phyloP scores from a whole-genome alignment of 2,888 invertebrate genomes.

The Plebejus anna region DNA sequence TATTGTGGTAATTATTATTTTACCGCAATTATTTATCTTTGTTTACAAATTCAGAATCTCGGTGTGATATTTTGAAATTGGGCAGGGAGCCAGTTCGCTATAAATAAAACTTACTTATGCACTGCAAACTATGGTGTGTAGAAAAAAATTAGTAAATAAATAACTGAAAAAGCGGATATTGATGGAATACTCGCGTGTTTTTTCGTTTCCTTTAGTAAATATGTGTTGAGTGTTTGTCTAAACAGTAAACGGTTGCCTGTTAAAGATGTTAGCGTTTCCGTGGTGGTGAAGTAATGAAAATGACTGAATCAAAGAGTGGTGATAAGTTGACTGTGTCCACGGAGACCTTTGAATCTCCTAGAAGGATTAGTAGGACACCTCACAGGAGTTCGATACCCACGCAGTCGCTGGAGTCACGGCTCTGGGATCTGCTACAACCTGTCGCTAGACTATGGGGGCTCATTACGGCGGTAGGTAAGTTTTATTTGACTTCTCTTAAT shows the following conservation, averaged over 20 bases:
- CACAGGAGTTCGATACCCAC: constrained; percentile 48
- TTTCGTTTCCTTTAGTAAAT: constrained; percentile 21
- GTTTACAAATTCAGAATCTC: constrained; percentile 11
- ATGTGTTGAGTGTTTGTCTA: constrained; percentile 14
- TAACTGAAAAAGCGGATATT: background rate
- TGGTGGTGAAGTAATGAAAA: constrained; percentile 29
- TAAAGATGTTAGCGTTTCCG: constrained; percentile 13
- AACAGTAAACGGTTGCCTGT: background rate
- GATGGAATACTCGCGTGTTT: background rate
- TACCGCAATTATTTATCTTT: constrained; percentile 4
- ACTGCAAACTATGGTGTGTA: constrained; percentile 16
- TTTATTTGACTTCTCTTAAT: background rate
- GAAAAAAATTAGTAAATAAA: constrained; percentile 20
- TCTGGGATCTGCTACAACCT: constrained; percentile 71
- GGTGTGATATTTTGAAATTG: constrained; percentile 26
- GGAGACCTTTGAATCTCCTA: constrained; percentile 44
- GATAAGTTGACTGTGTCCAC: constrained; percentile 50
- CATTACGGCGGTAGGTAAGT: constrained; percentile 67
- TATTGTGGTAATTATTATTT: background rate
- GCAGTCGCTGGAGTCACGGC: constrained; percentile 58
- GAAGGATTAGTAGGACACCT: constrained; percentile 43
- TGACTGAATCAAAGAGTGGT: constrained; percentile 47
- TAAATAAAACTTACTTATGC: constrained; percentile 24
- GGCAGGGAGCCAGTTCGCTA: constrained; percentile 21
- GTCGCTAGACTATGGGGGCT: constrained; percentile 71